Evolutionary conservation across 2,797 vertebrate genomes (phyloP), one percentile per base, ranked within the genome.

Genomic region (Oreonectes daqikongensis): DNA sequence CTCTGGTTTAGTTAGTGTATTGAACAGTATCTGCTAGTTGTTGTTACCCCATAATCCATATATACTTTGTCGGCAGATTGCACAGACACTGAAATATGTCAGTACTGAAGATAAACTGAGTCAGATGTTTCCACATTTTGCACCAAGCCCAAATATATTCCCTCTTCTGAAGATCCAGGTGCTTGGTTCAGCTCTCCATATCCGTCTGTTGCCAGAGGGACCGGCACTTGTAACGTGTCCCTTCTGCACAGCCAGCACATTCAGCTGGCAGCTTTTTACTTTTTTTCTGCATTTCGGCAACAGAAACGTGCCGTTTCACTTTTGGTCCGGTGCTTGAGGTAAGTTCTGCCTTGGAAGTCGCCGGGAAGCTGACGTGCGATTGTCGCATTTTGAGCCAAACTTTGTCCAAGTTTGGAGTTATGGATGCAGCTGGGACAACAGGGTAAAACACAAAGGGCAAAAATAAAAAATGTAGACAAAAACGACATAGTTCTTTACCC

Each of bases 401-500:
- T 70, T 75, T 59, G 46, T 63, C 44, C 48, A 72, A 52, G 74
- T 80, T 74, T 63, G 64, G 65, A 71, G 76, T 44, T 53, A 14
- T 2, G 64, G 53, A 44, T 77, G 79, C 81, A 83, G 69, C 35
- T 55, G 61, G 52, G 40, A 82, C 40, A 69, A 44, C 32, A 46
- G 9, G 53, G 79, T 80, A 66, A 80, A n/a, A 57, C 30, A 71
- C 71, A 70, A 80, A 76, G 8, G 77, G 65, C 40, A n/a, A 15
- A 42, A 44, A 65, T 52, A 79, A 83, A n/a, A 77, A 83, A 82
- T 61, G 67, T 78, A 74, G 63, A 72, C 69, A 85, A 83, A 78
- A 69, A 65, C 42, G n/a, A n/a, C 11, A 50, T 69, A 73, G 78
- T 88, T 79, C 81, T 81, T 70, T 79, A 90, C 89, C 88, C 89